A percentile compares a stretch with the other conserved stretches of the same genome.
Conservation (phyloP, 2,113 vertebrate genomes). For the Lagenorhynchus albirostris region DNA sequence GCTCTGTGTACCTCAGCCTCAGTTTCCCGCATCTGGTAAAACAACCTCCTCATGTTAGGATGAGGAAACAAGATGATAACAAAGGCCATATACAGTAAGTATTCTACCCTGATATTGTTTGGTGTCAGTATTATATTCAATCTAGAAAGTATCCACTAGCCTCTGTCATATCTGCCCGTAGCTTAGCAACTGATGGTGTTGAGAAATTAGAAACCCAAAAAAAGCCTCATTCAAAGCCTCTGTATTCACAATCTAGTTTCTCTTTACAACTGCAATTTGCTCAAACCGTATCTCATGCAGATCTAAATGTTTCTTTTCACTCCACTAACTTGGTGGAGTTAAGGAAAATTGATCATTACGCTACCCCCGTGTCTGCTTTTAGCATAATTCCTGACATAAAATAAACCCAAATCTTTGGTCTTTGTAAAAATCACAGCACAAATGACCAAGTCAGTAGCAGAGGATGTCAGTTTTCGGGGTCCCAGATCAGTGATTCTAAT, state of each 20-base stretch:
- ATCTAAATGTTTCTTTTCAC: neutral
- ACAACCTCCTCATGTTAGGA: neutral
- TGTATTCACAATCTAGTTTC: neutral
- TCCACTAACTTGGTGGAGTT: neutral
- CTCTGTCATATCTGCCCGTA: neutral
- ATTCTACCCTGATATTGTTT: neutral
- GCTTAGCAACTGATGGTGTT: conserved; percentile 8
- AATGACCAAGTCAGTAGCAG: neutral
- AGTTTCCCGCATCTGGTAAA: neutral
- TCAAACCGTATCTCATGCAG: neutral
- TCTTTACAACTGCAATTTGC: neutral
- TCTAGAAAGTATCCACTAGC: neutral
- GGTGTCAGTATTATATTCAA: neutral
- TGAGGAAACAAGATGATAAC: neutral
- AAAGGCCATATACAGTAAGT: neutral
- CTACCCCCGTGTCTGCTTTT: neutral
- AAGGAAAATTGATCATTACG: neutral
- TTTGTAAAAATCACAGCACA: neutral
- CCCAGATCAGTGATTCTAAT: neutral
- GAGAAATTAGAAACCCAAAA: neutral
- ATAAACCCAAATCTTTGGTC: neutral
- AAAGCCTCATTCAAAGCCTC: neutral
- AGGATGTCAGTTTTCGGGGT: neutral
- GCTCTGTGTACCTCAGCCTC: neutral
- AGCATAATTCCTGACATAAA: neutral